Evolutionary conservation across 2,888 invertebrate species (phyloP), one percentile per base, ranked within the genome.

Genomic region (Gerris lacustris): DNA sequence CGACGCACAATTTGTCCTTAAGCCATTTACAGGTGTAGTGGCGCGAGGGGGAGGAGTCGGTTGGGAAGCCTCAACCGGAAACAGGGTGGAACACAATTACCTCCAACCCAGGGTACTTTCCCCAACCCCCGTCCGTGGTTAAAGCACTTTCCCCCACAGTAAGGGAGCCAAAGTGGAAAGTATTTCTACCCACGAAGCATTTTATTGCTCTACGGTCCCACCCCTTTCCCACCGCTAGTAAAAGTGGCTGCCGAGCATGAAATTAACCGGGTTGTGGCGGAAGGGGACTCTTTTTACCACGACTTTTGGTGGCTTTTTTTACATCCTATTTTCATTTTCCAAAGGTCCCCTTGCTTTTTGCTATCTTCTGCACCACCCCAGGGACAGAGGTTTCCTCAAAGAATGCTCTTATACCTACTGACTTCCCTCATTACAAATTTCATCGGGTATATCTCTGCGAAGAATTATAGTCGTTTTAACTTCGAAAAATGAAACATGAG

Each of bases 31-130:
- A 55, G 55, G 55, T 55, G 55, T 55, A 55, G 55, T 9, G 9
- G 15, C 9, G 55, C 9, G 15, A 55, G 55, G 15, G 55, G 55
- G 15, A 11, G 15, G 15, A 55, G 55, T 55, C 55, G 9, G 15
- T 55, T 11, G 55, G 55, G 55, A 15, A 55, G 55, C 55, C 15
- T 55, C 55, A 55, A 55, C 55, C 55, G 55, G 55, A 55, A 55
- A 55, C 55, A 55, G 55, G 55, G 55, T 55, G 55, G 55, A 55
- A 55, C 55, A 55, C 55, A 55, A 55, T 55, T 55, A 55, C 55
- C 55, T 55, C 9, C 55, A 2, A 15, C 11, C 11, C 9, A 15
- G 15, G 55, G 11, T 55, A 55, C 55, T 55, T 55, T 55, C 55
- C 55, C 55, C 9, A 9, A 11, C 55, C 55, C 15, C 55, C 15